A percentile compares a stretch with the other conserved stretches of the same genome.
Evolutionary conservation across 1,140 invertebrate species (phyloP).

Genomic region (Eriosoma lanigerum): DNA sequence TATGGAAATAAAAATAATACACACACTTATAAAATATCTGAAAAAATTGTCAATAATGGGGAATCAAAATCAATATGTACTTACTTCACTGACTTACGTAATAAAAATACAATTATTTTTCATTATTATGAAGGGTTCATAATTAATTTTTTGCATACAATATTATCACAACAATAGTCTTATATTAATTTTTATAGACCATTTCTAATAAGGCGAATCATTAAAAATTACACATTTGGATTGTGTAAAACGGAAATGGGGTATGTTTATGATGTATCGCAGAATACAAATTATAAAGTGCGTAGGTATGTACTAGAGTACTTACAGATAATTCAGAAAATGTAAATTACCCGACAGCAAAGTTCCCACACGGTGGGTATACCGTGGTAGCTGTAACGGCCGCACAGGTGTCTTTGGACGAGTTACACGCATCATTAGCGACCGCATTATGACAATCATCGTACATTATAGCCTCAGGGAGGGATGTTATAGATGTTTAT

Average conservation of each 20-base stretch:
- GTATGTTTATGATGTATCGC: background rate
- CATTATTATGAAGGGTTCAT: no score
- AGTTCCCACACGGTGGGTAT: slow-evolving; percentile 10
- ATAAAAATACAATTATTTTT: no score
- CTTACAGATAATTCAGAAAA: background rate
- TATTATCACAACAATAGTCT: no score
- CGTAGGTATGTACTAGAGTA: background rate
- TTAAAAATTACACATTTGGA: slow-evolving; percentile 14
- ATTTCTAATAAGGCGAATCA: background rate
- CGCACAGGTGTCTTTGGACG: slow-evolving; percentile 26
- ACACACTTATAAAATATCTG: no score
- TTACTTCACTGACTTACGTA: no score
- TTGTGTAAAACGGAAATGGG: background rate
- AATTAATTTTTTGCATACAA: no score
- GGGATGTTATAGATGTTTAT: background rate
- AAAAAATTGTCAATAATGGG: no score
- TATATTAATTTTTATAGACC: no score
- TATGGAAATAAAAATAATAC: no score
- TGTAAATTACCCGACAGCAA: slow-evolving; percentile 8
- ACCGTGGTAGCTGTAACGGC: background rate
- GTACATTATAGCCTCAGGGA: slow-evolving; percentile 2
- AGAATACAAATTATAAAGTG: slow-evolving; percentile 1
- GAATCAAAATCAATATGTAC: no score
- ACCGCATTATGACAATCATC: slow-evolving; percentile 8
- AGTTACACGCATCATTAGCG: slow-evolving; percentile 47